phyloP scores from a whole-genome alignment of 2,888 invertebrate species.

The Ormyrus rosae region DNA sequence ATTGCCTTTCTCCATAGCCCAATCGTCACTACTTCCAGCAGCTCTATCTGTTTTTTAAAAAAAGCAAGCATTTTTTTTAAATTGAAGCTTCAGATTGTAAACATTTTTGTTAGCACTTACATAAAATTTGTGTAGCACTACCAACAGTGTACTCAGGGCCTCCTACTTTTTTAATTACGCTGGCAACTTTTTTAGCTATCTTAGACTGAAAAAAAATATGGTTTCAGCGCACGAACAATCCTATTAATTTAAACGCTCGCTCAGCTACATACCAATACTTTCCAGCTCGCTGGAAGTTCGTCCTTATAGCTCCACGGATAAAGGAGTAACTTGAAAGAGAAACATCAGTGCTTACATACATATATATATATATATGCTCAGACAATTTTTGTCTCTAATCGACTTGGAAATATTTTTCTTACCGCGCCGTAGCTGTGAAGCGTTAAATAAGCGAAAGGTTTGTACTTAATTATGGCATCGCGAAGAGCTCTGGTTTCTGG shows the following conservation, averaged over 20 bases:
- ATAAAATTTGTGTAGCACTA: constrained; percentile 10
- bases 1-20: constrained; percentile 77
- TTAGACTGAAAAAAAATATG: constrained; percentile 13
- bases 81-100: neutral
- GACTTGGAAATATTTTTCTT: constrained; percentile 38
- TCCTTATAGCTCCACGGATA: constrained; percentile 83
- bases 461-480: constrained; percentile 77
- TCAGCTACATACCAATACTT: constrained; percentile 23
- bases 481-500: constrained; percentile 80
- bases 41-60: constrained; percentile 73
- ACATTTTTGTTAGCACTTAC: constrained; percentile 19
- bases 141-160: constrained; percentile 19
- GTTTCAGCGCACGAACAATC: neutral
- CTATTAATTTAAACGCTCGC: neutral
- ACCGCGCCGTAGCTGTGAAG: constrained; percentile 84
- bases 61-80: neutral
- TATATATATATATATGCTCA: too few species aligned
- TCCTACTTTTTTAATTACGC: neutral
- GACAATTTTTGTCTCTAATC: too few species aligned
- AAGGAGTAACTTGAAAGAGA: constrained; percentile 77
- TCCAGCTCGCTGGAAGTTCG: constrained; percentile 70
- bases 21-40: constrained; percentile 82
- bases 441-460: constrained; percentile 81
- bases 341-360: neutral
- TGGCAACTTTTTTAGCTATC: constrained; percentile 1